Conservation (phyloP, 2,113 vertebrate species). For the Halcyon senegalensis region DNA sequence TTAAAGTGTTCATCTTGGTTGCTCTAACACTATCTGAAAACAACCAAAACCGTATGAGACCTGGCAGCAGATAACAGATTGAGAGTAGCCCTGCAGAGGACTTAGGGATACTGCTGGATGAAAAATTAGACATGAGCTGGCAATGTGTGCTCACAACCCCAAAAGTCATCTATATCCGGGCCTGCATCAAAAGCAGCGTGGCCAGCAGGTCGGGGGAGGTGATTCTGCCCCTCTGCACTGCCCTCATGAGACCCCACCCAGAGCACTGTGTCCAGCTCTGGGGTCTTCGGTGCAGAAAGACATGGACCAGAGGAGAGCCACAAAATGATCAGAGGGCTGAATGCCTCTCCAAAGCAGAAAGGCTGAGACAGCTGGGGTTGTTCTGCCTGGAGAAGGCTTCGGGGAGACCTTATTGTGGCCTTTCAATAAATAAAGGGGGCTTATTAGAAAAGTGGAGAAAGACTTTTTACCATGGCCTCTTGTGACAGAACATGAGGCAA, state of each 20-base stretch:
- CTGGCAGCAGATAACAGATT: background rate
- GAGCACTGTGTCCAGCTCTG: background rate
- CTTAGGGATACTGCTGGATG: too few relatives aligned
- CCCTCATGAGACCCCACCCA: background rate
- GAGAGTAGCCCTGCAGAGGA: background rate
- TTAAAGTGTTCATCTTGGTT: background rate
- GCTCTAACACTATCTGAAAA: background rate
- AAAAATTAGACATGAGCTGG: background rate
- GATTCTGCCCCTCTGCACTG: background rate
- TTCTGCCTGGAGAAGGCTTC: background rate
- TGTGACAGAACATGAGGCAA: background rate
- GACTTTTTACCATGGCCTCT: background rate
- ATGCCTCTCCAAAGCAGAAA: background rate
- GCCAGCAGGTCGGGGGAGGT: background rate
- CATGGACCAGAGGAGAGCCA: background rate
- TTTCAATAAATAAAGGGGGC: background rate
- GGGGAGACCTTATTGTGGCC: fast-evolving
- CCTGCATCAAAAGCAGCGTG: background rate
- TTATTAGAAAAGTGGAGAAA: background rate
- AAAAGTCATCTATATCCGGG: background rate
- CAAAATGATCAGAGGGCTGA: background rate
- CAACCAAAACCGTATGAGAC: background rate
- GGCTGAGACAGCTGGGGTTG: background rate
- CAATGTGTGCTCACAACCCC: fast-evolving
- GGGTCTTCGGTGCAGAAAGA: background rate